A percentile compares a stretch with the other conserved stretches of the same genome.
These are phyloP conservation scores for Spea multiplicata DNA, from an alignment of 2,113 vertebrate genomes.

Conservation along the genomic window DNA sequence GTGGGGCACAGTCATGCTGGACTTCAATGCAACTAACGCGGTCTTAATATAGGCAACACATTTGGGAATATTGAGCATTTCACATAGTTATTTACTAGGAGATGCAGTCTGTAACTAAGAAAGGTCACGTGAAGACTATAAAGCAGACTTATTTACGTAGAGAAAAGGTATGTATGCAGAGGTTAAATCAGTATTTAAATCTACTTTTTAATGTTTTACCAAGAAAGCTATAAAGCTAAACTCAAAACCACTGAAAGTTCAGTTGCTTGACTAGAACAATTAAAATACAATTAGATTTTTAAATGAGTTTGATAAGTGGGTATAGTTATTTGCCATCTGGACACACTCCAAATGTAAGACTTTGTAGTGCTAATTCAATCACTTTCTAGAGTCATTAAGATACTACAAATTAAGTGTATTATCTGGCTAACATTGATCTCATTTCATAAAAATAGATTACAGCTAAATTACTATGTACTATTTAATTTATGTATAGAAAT, in stretches of 20 bases:
- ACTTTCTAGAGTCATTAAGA: constrained; percentile 7
- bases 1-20: too few species aligned
- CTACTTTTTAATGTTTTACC: background rate
- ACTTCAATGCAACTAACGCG: too few species aligned
- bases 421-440: background rate
- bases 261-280: constrained; percentile 42
- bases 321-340: constrained; percentile 39
- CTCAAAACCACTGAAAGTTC: constrained; percentile 46
- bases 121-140: background rate
- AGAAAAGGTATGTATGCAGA: background rate
- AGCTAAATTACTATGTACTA: too few species aligned
- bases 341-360: constrained; percentile 34
- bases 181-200: background rate
- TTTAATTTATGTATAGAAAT: too few species aligned
- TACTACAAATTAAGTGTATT: constrained; percentile 2
- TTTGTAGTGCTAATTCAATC: constrained; percentile 9
- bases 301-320: constrained; percentile 42
- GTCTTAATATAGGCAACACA: too few species aligned
- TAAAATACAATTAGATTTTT: constrained; percentile 40
- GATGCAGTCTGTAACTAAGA: constrained; percentile 21
- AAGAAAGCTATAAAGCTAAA: constrained; percentile 42
- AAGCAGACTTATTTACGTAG: constrained; percentile 11
- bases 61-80: too few species aligned
- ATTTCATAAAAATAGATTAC: constrained; percentile 1
- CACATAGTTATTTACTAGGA: background rate